A percentile compares a stretch with the other conserved stretches of the same genome.
phyloP scores from a whole-genome alignment of 2,797 vertebrate species.

The Neomorphus geoffroyi region DNA sequence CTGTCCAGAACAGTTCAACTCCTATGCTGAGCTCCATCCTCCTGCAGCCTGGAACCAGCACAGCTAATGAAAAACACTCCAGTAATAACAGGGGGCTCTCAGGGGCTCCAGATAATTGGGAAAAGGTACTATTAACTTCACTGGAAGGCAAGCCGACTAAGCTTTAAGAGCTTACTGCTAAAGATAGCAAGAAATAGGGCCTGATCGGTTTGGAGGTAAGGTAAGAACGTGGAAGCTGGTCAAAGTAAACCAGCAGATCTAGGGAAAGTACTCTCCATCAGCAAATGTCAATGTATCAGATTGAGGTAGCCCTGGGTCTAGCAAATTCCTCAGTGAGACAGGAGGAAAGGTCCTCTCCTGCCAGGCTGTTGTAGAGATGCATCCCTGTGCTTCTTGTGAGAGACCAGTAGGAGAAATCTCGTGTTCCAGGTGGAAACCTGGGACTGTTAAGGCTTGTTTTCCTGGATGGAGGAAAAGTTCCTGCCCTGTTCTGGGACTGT shows the following conservation, averaged over 20 bases:
- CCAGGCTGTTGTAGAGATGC: accelerated
- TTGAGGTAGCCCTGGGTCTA: background rate
- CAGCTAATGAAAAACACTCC: slow-evolving; percentile 65
- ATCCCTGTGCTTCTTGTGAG: background rate
- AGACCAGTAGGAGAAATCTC: background rate
- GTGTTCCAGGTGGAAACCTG: background rate
- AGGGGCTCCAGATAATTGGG: slow-evolving; percentile 58
- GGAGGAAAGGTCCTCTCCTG: background rate
- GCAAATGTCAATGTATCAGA: background rate
- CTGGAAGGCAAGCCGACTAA: background rate
- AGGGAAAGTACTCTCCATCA: background rate
- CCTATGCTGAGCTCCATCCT: slow-evolving; percentile 50
- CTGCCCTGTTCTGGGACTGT: background rate
- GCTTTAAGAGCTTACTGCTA: slow-evolving; percentile 36
- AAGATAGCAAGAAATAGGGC: slow-evolving; percentile 13
- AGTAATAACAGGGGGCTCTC: slow-evolving; percentile 51
- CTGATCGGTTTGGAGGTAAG: slow-evolving; percentile 14
- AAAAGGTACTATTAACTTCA: slow-evolving; percentile 55
- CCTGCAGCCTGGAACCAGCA: slow-evolving; percentile 37
- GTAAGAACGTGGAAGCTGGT: background rate
- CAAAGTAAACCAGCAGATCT: slow-evolving; percentile 10
- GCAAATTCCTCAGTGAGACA: background rate
- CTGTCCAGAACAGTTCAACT: slow-evolving; percentile 53
- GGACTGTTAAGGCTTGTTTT: background rate
- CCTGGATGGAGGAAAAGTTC: background rate